Percentiles rank a stretch among this genome's conserved stretches.
These are phyloP conservation scores for Amphilophus citrinellus DNA, from an alignment of 2,113 vertebrate genomes.

Conservation along the genomic window DNA sequence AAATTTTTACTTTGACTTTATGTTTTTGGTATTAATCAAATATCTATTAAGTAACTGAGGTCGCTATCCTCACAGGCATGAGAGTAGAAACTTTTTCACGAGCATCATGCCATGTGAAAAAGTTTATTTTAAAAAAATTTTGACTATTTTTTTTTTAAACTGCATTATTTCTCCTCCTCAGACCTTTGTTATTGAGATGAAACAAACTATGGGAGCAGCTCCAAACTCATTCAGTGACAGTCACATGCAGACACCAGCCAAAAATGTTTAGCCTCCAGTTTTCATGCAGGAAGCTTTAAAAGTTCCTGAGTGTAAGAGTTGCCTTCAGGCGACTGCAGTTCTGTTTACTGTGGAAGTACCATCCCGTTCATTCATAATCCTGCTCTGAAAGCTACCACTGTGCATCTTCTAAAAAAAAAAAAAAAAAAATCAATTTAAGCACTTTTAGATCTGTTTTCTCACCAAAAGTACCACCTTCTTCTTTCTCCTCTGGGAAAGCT, in stretches of 20 bases:
- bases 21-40: background rate
- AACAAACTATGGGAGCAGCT: background rate
- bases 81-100: background rate
- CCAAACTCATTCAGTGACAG: background rate
- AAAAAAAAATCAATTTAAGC: background rate
- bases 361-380: background rate
- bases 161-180: accelerated
- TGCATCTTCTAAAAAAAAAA: background rate
- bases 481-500: slow-evolving; percentile 79
- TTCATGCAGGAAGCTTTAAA: background rate
- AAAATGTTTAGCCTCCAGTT: background rate
- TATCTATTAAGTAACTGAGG: background rate
- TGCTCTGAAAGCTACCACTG: background rate
- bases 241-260: background rate
- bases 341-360: background rate
- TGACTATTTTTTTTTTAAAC: background rate
- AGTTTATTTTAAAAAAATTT: accelerated
- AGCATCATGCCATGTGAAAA: background rate
- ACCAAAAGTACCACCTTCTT: slow-evolving; percentile 79
- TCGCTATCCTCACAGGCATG: too few species aligned
- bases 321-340: background rate
- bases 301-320: background rate
- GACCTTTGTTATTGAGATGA: background rate
- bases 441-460: slow-evolving; percentile 28
- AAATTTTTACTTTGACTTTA: background rate